phyloP scores from a whole-genome alignment of 2,113 vertebrate genomes.

The Gambusia holbrooki region DNA sequence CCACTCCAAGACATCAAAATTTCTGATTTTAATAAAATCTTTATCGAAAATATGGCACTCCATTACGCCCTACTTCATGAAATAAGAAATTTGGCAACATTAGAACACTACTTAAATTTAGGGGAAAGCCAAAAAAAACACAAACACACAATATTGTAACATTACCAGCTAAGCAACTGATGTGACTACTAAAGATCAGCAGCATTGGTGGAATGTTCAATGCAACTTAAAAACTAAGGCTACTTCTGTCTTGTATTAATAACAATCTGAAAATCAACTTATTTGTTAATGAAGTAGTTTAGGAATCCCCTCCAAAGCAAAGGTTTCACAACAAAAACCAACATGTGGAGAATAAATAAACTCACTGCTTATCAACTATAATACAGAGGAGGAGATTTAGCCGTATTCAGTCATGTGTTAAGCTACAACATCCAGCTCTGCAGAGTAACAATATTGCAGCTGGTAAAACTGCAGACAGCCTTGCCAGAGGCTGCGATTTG shows the following conservation, averaged over 20 bases:
- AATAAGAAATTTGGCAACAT: slow-evolving; percentile 19
- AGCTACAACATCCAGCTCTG: slow-evolving; percentile 75
- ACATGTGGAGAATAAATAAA: slow-evolving; percentile 71
- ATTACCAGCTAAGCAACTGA: slow-evolving; percentile 32
- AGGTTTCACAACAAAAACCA: slow-evolving; percentile 14
- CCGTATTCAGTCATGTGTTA: slow-evolving; percentile 65
- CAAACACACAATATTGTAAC: slow-evolving; percentile 12
- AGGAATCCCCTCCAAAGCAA: slow-evolving; percentile 11
- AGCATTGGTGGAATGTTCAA: slow-evolving; percentile 35
- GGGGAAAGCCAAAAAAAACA: slow-evolving; percentile 7
- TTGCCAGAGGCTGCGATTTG: slow-evolving; percentile 84
- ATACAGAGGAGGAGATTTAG: slow-evolving; percentile 59
- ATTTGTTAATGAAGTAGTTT: slow-evolving; percentile 1
- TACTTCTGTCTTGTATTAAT: slow-evolving; percentile 6
- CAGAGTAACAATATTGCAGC: slow-evolving; percentile 52
- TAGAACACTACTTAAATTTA: slow-evolving; percentile 2
- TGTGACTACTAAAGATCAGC: slow-evolving; percentile 12
- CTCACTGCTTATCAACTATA: slow-evolving; percentile 44
- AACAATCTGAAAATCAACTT: slow-evolving; percentile 7
- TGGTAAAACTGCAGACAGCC: slow-evolving; percentile 76
- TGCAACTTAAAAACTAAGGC: slow-evolving; percentile 13
- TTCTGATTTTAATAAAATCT: too few species aligned
- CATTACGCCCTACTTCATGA: neutral
- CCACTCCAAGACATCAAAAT: too few species aligned
- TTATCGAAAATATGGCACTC: slow-evolving; percentile 14